A percentile compares a stretch with the other conserved stretches of the same genome.
phyloP scores from a whole-genome alignment of 1,140 invertebrate species.

The Caerostris extrusa region DNA sequence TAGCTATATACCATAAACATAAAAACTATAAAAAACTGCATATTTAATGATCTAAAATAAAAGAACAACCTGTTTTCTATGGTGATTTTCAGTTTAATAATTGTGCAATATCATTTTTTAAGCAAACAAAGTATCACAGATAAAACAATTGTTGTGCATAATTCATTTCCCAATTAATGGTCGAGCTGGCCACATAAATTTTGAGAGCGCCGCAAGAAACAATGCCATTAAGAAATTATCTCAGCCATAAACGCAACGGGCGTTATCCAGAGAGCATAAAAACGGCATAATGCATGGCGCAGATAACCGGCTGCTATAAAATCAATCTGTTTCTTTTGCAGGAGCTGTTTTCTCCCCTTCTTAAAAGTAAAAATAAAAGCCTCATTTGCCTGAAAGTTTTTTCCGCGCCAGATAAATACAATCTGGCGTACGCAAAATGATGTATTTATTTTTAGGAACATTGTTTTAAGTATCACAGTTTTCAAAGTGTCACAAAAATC shows the following conservation, averaged over 20 bases:
- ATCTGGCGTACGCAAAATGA: background rate
- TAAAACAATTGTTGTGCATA: background rate
- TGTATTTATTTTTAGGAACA: background rate
- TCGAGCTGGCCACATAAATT: background rate
- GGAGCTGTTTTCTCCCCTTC: background rate
- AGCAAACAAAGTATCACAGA: background rate
- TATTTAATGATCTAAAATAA: no score
- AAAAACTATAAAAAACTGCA: no score
- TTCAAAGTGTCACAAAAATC: background rate
- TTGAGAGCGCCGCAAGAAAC: background rate
- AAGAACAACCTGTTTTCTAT: background rate
- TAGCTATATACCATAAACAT: no score
- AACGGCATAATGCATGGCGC: background rate
- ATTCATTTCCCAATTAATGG: background rate
- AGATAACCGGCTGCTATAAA: background rate
- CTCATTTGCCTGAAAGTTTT: background rate
- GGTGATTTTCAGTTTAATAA: no score
- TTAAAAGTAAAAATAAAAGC: conserved; percentile 10
- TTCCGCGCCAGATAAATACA: background rate
- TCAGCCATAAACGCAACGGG: background rate
- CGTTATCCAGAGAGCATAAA: background rate
- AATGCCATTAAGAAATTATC: background rate
- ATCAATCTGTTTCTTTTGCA: conserved; percentile 7
- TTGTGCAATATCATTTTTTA: background rate
- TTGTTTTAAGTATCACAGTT: background rate